Percentiles rank a stretch among this genome's conserved stretches.
phyloP scores from a whole-genome alignment of 2,888 invertebrate species.

The Laspeyria flexula region DNA sequence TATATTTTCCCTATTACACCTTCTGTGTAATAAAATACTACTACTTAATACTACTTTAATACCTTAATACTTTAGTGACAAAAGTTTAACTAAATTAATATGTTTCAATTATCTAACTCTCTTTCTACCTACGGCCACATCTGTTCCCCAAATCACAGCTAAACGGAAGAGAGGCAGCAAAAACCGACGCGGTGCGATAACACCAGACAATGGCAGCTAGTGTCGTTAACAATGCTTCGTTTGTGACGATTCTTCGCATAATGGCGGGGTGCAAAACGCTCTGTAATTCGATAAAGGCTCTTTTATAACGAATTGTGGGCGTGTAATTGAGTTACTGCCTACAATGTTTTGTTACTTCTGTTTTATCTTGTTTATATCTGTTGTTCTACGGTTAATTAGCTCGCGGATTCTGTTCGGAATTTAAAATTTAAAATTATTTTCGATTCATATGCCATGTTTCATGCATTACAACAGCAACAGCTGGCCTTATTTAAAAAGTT shows the following conservation, averaged over 20 bases:
- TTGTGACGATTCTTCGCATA: slow-evolving; percentile 84
- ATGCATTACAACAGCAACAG: neutral
- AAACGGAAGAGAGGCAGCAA: slow-evolving; percentile 79
- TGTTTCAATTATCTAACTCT: neutral
- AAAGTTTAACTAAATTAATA: too few relatives aligned
- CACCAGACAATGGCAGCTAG: slow-evolving; percentile 81
- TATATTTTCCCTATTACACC: too few relatives aligned
- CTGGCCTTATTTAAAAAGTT: neutral
- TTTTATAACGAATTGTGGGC: slow-evolving; percentile 81
- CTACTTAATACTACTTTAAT: too few relatives aligned
- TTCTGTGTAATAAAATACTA: too few relatives aligned
- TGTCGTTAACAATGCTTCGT: slow-evolving; percentile 83
- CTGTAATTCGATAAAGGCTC: slow-evolving; percentile 80
- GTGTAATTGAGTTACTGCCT: slow-evolving; percentile 77
- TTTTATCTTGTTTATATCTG: slow-evolving; percentile 58
- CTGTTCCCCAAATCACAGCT: slow-evolving; percentile 59
- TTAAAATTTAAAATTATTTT: neutral
- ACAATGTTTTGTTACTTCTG: slow-evolving; percentile 62
- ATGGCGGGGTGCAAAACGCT: slow-evolving; percentile 78
- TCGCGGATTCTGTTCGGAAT: slow-evolving; percentile 5
- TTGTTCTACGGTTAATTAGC: slow-evolving; percentile 47
- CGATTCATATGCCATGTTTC: neutral
- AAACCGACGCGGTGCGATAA: slow-evolving; percentile 81
- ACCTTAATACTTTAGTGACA: too few relatives aligned
- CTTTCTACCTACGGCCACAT: slow-evolving; percentile 51